Percentiles rank a stretch among this genome's conserved stretches.
Evolutionary conservation across 2,113 vertebrate genomes (phyloP).

Genomic region (Mustela nigripes): DNA sequence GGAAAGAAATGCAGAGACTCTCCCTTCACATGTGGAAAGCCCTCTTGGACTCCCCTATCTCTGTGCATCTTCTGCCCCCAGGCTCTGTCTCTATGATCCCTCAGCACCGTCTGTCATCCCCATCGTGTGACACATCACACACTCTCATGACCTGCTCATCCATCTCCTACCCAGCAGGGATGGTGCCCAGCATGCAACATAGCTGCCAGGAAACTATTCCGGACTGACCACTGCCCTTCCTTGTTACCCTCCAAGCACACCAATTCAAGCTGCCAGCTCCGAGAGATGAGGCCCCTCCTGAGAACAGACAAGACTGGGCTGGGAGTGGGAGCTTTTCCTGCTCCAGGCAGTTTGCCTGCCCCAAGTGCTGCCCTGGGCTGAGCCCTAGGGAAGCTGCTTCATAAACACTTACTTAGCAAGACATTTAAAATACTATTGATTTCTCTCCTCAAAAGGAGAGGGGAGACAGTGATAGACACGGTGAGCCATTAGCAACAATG

Average conservation of each 20-base stretch:
- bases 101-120: neutral
- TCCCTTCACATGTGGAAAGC: neutral
- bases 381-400: constrained; percentile 52
- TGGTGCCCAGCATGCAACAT: neutral
- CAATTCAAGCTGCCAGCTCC: neutral
- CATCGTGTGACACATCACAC: too few species aligned
- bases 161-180: neutral
- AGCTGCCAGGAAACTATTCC: neutral
- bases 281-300: neutral
- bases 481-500: constrained; percentile 60
- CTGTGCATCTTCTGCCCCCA: too few species aligned
- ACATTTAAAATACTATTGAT: constrained; percentile 71
- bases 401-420: constrained; percentile 76
- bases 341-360: neutral
- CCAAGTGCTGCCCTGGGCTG: neutral
- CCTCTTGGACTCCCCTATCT: neutral
- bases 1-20: neutral
- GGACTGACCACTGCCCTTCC: neutral
- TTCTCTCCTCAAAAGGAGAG: constrained; percentile 58
- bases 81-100: neutral
- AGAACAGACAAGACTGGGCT: neutral
- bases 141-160: accelerated
- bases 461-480: constrained; percentile 59
- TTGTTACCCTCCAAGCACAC: neutral
- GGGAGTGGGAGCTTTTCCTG: neutral